Conservation (phyloP, 2,113 vertebrate genomes). For the Nettapus auritus region DNA sequence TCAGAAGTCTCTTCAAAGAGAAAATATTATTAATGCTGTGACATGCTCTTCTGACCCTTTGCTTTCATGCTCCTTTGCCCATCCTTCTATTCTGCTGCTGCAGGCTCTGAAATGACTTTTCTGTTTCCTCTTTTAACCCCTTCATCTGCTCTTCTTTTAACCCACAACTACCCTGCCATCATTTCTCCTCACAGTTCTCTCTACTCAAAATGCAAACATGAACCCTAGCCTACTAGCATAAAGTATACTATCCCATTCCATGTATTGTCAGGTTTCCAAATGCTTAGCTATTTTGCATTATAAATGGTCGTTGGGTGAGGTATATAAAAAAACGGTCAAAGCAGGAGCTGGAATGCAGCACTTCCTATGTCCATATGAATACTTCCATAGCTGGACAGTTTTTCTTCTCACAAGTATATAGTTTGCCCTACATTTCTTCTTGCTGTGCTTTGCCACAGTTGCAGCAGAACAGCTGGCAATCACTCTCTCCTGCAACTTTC, state of each 20-base stretch:
- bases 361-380: neutral
- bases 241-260: neutral
- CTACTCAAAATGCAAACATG: neutral
- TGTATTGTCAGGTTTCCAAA: neutral
- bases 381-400: neutral
- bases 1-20: conserved; percentile 55
- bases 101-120: neutral
- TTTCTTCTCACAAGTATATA: accelerated
- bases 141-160: neutral
- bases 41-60: conserved; percentile 10
- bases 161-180: neutral
- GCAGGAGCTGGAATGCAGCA: neutral
- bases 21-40: conserved; percentile 31
- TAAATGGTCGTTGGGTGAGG: neutral
- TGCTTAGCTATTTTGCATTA: neutral
- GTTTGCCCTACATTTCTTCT: neutral
- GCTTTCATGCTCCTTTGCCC: conserved; percentile 26
- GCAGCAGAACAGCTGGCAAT: neutral
- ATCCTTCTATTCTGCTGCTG: neutral
- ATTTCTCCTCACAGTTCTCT: neutral
- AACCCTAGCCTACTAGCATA: neutral
- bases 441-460: neutral
- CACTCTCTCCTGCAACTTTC: neutral
- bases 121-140: conserved; percentile 23
- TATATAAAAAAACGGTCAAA: neutral